Conservation (phyloP, 2,113 vertebrate species). For the Pelodiscus sinensis region DNA sequence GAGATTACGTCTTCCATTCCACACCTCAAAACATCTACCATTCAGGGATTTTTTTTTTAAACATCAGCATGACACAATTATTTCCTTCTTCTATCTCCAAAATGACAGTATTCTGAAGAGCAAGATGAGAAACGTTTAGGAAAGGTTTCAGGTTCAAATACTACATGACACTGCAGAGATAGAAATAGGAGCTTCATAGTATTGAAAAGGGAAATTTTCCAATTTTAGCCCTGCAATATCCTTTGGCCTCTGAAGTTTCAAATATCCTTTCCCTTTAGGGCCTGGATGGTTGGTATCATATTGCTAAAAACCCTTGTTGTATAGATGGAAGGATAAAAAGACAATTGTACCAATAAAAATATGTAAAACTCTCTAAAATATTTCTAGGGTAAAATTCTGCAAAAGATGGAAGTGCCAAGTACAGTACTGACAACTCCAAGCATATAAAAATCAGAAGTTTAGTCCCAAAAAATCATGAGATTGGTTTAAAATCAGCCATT, state of each 20-base stretch:
- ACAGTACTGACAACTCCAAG: neutral
- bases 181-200: neutral
- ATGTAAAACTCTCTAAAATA: neutral
- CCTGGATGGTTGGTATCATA: neutral
- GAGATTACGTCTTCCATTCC: too few relatives aligned
- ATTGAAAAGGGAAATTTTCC: neutral
- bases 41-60: too few relatives aligned
- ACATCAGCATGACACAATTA: too few relatives aligned
- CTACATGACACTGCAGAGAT: neutral
- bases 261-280: neutral
- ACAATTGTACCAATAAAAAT: neutral
- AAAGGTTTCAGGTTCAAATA: neutral
- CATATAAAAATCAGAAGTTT: neutral
- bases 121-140: rapidly evolving
- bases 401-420: neutral
- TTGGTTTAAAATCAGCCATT: neutral
- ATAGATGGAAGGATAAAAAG: neutral
- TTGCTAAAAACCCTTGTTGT: too few relatives aligned
- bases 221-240: neutral
- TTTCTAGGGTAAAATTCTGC: neutral
- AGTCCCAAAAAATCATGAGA: rapidly evolving
- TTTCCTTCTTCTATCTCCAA: too few relatives aligned
- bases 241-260: neutral
- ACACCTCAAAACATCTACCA: too few relatives aligned
- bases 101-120: neutral